Base-by-base conservation (phyloP, 37 sponge, comb jelly and placozoan species). In the Eunapius fragilis region DNA sequence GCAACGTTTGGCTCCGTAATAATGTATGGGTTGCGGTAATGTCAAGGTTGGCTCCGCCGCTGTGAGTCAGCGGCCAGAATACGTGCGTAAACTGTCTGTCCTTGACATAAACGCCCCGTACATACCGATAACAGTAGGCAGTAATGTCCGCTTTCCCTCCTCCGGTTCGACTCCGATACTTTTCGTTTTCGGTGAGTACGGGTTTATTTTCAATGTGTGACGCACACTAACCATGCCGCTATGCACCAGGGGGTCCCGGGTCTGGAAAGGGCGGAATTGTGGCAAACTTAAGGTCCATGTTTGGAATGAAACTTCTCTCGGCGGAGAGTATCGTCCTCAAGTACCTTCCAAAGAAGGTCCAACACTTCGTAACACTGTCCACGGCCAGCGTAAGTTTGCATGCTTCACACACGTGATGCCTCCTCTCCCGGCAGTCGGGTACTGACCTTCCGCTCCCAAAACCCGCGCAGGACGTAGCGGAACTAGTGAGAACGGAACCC, bases 221-320 rank as follows among this genome's bases (percentile, higher is more conserved):
- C n/a, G n/a, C n/a, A n/a, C n/a, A n/a, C n/a, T n/a, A n/a, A n/a
- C n/a, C n/a, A n/a, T n/a, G n/a, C n/a, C n/a, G n/a, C n/a, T n/a
- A n/a, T n/a, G n/a, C n/a, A n/a, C n/a, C n/a, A 93, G 94, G 94
- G 27, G 94, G 94, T 19, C 94, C 94, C 3, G 94, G 94, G 2
- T 89, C 94, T 2, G 88, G 92, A 7, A 93, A 93, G 45, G 94
- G 94, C 27, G 68, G 84, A 22, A 31, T 87, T 25, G 87, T 93
- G 22, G 92, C 81, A n/a, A 73, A 87, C 22, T 85, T 93, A 0
- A 80, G 82, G 31, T 91, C 94, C 7, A 91, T 90, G 89, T 91
- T 88, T 79, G 89, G 92, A 28, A 82, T 93, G 79, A 45, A 79
- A n/a, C 82, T 93, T 41, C 48, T 93, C 0, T 89, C 85, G 27